Conservation (phyloP, 2,113 vertebrate genomes). For the Alaudala cheleensis region DNA sequence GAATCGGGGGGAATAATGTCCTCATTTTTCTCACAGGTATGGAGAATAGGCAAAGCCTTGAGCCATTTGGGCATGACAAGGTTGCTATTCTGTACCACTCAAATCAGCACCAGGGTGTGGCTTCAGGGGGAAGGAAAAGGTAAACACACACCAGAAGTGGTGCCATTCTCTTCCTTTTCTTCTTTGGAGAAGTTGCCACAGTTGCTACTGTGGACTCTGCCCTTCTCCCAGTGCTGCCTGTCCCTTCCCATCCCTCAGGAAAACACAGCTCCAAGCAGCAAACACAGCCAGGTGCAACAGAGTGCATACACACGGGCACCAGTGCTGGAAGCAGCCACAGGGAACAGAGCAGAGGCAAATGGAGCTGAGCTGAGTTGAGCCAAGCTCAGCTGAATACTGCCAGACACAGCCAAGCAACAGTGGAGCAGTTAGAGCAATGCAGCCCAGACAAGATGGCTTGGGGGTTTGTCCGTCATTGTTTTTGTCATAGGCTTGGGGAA, state of each 20-base stretch:
- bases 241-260: background rate
- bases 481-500: background rate
- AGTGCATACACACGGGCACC: rapidly evolving
- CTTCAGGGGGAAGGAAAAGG: background rate
- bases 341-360: background rate
- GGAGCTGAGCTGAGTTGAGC: background rate
- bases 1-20: background rate
- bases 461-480: background rate
- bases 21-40: background rate
- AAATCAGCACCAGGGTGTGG: too few relatives aligned
- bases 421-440: background rate
- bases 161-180: background rate
- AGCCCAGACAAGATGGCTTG: background rate
- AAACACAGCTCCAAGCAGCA: background rate
- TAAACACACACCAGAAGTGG: background rate
- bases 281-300: background rate
- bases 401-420: background rate
- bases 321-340: background rate
- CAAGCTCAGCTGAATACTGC: background rate
- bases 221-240: background rate
- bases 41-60: background rate
- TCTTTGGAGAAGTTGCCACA: rapidly evolving
- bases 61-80: background rate
- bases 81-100: background rate
- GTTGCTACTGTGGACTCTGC: background rate